Evolutionary conservation across 2,797 vertebrate species (phyloP), one percentile per base, ranked within the genome.

Genomic region (Smutsia gigantea): DNA sequence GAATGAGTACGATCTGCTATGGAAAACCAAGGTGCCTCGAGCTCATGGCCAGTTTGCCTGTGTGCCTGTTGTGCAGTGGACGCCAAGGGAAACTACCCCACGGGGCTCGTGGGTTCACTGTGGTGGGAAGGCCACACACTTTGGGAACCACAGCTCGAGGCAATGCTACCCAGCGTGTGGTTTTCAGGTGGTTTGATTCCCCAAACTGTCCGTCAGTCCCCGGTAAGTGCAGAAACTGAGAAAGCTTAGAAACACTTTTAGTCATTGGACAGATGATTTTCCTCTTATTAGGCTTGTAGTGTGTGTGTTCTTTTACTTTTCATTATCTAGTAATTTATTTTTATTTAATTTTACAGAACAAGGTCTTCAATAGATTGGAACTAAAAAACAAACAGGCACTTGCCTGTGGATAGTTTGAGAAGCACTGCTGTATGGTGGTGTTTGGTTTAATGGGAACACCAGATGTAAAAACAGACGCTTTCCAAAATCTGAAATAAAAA

Each of bases 151-250:
- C 13, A 1, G 17, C 19, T 61, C 78, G 29, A 15, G 71, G 53
- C 8, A 34, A 21, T 0, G 0, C 0, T 3, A 17, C 12, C 5
- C 13, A 7, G 0, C 0, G 4, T 5, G 18, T 29, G 13, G 18
- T 21, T 51, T 83, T 79, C 51, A 14, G 57, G 17, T 7, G 51
- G 25, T 2, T 19, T 72, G 87, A 27, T 37, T 51, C 46, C 31
- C 18, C 39, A 21, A 2, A 2, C 25, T 46, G 37, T 31, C 23
- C 4, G 23, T 69, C 4, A 1, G 49, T 59, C 55, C 69, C 14
- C 2, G 2, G 5, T 4, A 39, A 29, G 7, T 19, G 17, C 49
- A 39, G 68, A 46, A 31, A 31, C 2, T 5, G n/a, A 49, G 53
- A 11, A 42, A 55, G 11, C 42, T 77, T 6, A 19, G 66, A 39